A percentile compares a stretch with the other conserved stretches of the same genome.
Evolutionary conservation across 2,888 invertebrate species (phyloP).

Genomic region (Rapana venosa): DNA sequence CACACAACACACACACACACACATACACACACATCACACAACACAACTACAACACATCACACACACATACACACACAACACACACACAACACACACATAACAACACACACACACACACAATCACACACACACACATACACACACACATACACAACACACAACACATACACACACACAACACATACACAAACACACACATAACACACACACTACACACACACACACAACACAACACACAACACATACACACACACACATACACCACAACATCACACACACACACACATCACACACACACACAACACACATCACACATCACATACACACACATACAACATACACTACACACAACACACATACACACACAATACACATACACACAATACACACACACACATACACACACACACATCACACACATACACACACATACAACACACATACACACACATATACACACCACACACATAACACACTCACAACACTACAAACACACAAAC

Average conservation of each 20-base stretch:
- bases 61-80: background rate
- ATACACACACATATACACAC: too few relatives aligned
- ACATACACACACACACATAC: too few relatives aligned
- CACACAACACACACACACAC: background rate
- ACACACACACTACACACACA: conserved; percentile 5
- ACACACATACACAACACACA: background rate
- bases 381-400: background rate
- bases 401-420: background rate
- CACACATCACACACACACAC: too few relatives aligned
- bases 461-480: too few relatives aligned
- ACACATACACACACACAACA: background rate
- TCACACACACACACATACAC: background rate
- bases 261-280: too few relatives aligned
- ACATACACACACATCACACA: background rate
- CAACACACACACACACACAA: conserved; percentile 4
- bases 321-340: too few relatives aligned
- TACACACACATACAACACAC: too few relatives aligned
- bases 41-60: too few relatives aligned
- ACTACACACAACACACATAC: too few relatives aligned
- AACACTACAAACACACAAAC: too few relatives aligned
- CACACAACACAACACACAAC: background rate
- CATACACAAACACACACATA: background rate
- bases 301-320: too few relatives aligned
- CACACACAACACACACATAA: conserved; percentile 1
- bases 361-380: too few relatives aligned